Evolutionary conservation across 2,113 vertebrate genomes (phyloP).

Genomic region (Bagarius yarrelli): DNA sequence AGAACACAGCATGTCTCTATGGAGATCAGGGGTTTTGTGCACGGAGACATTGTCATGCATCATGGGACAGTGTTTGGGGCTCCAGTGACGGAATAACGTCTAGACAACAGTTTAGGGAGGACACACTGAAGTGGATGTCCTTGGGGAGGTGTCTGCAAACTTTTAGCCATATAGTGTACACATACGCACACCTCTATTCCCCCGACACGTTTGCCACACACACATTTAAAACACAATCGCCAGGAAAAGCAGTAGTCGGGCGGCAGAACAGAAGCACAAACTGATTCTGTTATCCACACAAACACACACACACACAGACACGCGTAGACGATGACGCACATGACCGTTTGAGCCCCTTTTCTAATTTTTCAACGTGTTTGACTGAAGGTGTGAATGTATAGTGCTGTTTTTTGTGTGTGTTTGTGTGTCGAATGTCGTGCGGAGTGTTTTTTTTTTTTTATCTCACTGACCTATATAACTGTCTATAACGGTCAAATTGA

Average conservation of each 20-base stretch:
- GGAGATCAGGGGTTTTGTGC: too few species aligned
- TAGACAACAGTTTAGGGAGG: too few species aligned
- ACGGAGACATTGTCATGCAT: too few species aligned
- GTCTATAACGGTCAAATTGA: slow-evolving; percentile 40
- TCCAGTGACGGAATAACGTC: too few species aligned
- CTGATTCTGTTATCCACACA: neutral
- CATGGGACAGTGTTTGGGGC: too few species aligned
- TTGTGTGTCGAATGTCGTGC: slow-evolving; percentile 35
- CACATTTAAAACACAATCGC: neutral
- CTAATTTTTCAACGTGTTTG: slow-evolving; percentile 47
- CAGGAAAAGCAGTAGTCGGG: neutral
- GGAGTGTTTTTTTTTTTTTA: slow-evolving; percentile 29
- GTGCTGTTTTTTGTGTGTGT: slow-evolving; percentile 26
- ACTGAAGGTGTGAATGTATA: slow-evolving; percentile 26
- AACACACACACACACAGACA: slow-evolving; percentile 6
- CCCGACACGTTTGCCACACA: neutral
- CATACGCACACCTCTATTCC: neutral
- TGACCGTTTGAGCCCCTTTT: slow-evolving; percentile 24
- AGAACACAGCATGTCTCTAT: too few species aligned
- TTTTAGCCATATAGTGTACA: too few species aligned
- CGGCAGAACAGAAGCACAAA: slow-evolving; percentile 32
- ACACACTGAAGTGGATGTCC: too few species aligned
- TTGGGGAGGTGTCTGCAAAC: too few species aligned
- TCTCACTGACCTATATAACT: slow-evolving; percentile 44
- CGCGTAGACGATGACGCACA: neutral